phyloP scores from a whole-genome alignment of 1,140 invertebrate genomes.

The Anoplolepis gracilipes region DNA sequence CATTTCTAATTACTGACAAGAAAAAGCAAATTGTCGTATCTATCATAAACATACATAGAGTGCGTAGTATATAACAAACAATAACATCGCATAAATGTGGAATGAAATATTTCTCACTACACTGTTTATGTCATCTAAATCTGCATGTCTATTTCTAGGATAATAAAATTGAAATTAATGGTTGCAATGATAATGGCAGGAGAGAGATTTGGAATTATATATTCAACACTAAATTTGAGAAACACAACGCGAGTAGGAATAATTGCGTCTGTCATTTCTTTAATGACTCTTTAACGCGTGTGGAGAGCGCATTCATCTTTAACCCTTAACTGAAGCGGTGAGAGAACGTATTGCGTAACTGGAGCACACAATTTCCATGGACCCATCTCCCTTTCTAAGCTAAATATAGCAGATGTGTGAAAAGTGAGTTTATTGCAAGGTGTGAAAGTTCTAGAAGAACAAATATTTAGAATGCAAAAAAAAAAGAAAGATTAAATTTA shows the following conservation, averaged over 20 bases:
- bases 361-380: slow-evolving; percentile 22
- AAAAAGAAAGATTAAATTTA: not conserved
- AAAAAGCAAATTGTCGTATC: not conserved
- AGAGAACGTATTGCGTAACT: slow-evolving; percentile 23
- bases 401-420: slow-evolving; percentile 24
- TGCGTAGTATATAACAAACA: not conserved
- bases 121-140: slow-evolving; percentile 17
- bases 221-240: not conserved
- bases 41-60: not conserved
- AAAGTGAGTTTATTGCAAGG: not conserved
- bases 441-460: not conserved
- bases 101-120: slow-evolving; percentile 16
- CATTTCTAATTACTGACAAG: not conserved
- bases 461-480: not conserved
- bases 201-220: not conserved
- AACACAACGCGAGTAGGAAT: not conserved
- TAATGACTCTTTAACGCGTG: slow-evolving; percentile 4
- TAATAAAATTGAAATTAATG: slow-evolving; percentile 26
- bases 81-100: not conserved
- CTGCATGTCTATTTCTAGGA: not conserved
- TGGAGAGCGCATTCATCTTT: slow-evolving; percentile 25
- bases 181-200: not conserved
- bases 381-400: slow-evolving; percentile 15
- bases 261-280: slow-evolving; percentile 8
- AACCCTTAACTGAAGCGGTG: slow-evolving; percentile 33